Evolutionary conservation across 2,797 vertebrate species (phyloP).

Genomic region (Acanthurus leucopareius): DNA sequence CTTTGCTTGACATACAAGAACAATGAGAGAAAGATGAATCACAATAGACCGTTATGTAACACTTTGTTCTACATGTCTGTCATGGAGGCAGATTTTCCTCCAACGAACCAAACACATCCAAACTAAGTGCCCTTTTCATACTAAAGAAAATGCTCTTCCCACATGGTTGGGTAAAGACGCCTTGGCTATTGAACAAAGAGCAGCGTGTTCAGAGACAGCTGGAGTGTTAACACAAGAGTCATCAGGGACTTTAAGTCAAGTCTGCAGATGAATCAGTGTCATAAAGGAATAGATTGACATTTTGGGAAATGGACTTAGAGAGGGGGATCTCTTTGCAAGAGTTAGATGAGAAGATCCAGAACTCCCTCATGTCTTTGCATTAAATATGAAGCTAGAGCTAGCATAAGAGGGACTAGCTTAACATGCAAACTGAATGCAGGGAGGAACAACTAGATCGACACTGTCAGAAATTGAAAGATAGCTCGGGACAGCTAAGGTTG

Average conservation of each 20-base stretch:
- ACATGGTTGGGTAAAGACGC: conserved; percentile 16
- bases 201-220: conserved; percentile 22
- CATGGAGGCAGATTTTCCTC: conserved; percentile 23
- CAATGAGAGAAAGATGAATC: conserved; percentile 8
- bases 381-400: neutral
- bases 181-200: conserved; percentile 32
- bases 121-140: conserved; percentile 40
- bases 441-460: too few relatives aligned
- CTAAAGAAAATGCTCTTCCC: conserved; percentile 37
- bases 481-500: too few relatives aligned
- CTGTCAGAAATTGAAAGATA: too few relatives aligned
- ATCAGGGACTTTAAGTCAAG: conserved; percentile 42
- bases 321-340: neutral
- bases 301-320: neutral
- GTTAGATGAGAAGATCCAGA: neutral
- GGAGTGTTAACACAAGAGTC: conserved; percentile 41
- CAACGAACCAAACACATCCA: conserved; percentile 46
- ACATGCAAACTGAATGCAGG: neutral
- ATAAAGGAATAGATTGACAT: conserved; percentile 31
- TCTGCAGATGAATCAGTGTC: conserved; percentile 29
- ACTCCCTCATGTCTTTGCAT: neutral
- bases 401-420: neutral
- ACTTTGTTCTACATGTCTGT: conserved; percentile 1
- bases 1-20: conserved; percentile 9
- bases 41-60: conserved; percentile 22